Conservation (phyloP, 2,113 vertebrate genomes). For the Excalfactoria chinensis region DNA sequence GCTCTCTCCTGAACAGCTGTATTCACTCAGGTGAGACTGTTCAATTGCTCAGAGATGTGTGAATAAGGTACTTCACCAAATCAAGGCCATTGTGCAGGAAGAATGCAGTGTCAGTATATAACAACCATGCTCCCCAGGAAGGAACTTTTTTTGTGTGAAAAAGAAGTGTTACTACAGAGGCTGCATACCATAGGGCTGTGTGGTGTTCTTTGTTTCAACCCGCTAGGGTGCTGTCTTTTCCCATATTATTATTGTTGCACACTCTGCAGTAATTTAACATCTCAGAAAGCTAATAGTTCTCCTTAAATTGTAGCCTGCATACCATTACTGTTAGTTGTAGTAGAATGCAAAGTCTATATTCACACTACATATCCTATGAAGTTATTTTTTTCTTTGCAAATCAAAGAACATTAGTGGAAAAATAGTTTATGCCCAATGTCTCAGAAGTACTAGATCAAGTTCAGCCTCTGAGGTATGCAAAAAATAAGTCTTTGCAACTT, state of each 20-base stretch:
- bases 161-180: constrained; percentile 34
- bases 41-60: neutral
- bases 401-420: constrained; percentile 56
- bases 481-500: neutral
- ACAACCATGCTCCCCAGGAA: constrained; percentile 15
- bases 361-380: constrained; percentile 5
- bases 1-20: neutral
- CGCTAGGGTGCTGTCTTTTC: constrained; percentile 49
- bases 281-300: constrained; percentile 62
- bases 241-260: constrained; percentile 54
- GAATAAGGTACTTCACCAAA: constrained; percentile 20
- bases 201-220: constrained; percentile 58
- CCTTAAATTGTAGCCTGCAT: constrained; percentile 67
- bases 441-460: neutral
- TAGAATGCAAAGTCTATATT: constrained; percentile 68
- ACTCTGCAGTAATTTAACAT: constrained; percentile 56
- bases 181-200: neutral
- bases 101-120: constrained; percentile 2
- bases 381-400: neutral
- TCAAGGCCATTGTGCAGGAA: constrained; percentile 16
- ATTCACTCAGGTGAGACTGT: neutral
- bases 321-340: constrained; percentile 39
- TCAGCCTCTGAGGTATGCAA: neutral
- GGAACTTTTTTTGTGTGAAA: constrained; percentile 23
- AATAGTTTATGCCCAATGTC: neutral